Base-by-base conservation (phyloP, 2,797 vertebrate species). In the Coregonus sp. region DNA sequence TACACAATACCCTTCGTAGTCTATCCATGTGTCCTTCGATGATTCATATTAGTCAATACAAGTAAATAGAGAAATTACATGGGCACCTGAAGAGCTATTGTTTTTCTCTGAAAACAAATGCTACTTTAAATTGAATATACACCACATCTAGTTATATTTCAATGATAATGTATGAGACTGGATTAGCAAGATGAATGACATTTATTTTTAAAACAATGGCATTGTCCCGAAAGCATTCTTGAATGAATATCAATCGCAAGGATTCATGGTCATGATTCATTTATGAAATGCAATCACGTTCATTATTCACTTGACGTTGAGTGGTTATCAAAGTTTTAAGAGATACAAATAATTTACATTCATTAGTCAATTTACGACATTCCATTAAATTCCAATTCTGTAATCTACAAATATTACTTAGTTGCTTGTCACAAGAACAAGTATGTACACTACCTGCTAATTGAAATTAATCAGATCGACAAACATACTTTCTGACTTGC, bases 401-500 rank as follows among this genome's bases (percentile, higher is more conserved):
- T 63, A 63, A 25, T 25, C 11, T 25, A 25, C 20, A 25, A 12
- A 71, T 6, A 50, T n/a, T 29, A 4, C n/a, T 54, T 29, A 18
- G 67, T 31, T 31, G 11, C 66, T 68, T 69, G 35, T 35, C 18
- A 66, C 14, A 47, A 47, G 40, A 1, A 47, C 7, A 73, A 5
- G 16, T 54, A 61, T 20, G n/a, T 11, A 25, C 20, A 9, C 25
- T 2, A 25, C 40, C 69, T 66, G 11, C 5, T 71, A 37, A 66
- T 65, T 5, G 35, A 0, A 33, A 47, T 47, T 18, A 71, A 83
- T 74, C 74, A 66, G 84, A 75, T 71, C 84, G 31, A 73, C 75
- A 20, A 9, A 75, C 52, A 56, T n/a, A 61, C 61, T 51, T 37
- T 77, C 76, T 82, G 25, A 66, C 84, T 79, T 86, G 78, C 78